phyloP scores from a whole-genome alignment of 2,113 vertebrate genomes.

The Rissa tridactyla region DNA sequence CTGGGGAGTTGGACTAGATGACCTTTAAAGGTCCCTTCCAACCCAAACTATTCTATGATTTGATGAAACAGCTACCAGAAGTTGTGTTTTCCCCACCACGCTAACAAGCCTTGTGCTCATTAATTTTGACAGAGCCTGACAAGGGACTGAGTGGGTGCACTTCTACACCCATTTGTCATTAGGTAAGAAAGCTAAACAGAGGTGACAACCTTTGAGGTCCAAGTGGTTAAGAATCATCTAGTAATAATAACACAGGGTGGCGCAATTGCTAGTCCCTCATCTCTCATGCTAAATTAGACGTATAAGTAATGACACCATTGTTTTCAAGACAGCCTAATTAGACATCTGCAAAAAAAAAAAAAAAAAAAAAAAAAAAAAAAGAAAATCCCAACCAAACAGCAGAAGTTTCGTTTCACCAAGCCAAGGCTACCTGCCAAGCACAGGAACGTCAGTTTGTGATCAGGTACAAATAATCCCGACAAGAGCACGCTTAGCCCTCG shows the following conservation, averaged over 20 bases:
- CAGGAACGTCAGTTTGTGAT: neutral
- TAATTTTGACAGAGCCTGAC: neutral
- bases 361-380: too few species aligned
- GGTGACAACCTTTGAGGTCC: neutral
- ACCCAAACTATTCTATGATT: neutral
- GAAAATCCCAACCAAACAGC: neutral
- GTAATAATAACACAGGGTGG: neutral
- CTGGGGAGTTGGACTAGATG: neutral
- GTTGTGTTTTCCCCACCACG: neutral
- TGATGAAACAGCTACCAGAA: neutral
- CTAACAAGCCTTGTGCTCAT: neutral
- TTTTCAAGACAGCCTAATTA: neutral
- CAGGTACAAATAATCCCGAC: neutral
- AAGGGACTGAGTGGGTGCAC: neutral
- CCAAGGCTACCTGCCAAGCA: neutral
- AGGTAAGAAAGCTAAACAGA: neutral
- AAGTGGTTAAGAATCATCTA: neutral
- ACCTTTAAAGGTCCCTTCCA: neutral
- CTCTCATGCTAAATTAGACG: neutral
- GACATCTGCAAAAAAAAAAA: neutral
- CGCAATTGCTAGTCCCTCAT: neutral
- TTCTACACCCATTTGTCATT: neutral
- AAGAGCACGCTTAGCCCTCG: fast-evolving
- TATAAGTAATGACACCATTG: neutral
- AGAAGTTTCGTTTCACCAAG: neutral